Evolutionary conservation across 2,113 vertebrate genomes (phyloP).

Genomic region (Falco punctatus): DNA sequence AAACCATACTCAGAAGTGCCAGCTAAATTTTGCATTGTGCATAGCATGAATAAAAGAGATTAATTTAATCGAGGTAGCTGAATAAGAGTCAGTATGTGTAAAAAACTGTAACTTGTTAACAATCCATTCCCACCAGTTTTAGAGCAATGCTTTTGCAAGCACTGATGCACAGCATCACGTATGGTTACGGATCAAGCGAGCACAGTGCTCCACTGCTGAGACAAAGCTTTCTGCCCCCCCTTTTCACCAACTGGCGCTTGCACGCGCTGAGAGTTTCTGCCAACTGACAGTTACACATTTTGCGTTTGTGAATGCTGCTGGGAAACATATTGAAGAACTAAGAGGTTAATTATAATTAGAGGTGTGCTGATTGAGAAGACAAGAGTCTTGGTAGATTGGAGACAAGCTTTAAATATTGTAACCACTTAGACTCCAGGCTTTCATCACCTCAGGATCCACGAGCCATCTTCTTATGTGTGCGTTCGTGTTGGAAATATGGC

Average conservation of each 20-base stretch:
- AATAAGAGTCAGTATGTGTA: background rate
- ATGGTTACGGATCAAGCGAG: background rate
- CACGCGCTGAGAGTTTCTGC: background rate
- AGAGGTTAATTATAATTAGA: constrained; percentile 28
- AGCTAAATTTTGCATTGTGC: background rate
- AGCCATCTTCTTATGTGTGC: background rate
- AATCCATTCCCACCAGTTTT: background rate
- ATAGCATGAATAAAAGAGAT: background rate
- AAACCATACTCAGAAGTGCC: background rate
- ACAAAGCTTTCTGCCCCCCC: background rate
- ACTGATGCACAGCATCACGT: background rate
- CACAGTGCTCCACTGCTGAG: background rate
- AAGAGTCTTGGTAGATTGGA: background rate
- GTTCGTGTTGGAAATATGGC: background rate
- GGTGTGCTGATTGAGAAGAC: background rate
- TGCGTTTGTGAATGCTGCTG: background rate
- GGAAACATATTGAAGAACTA: background rate
- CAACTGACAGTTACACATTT: background rate
- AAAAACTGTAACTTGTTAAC: background rate
- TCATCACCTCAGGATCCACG: background rate
- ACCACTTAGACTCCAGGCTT: background rate
- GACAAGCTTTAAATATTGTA: background rate
- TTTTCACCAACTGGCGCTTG: rapidly evolving
- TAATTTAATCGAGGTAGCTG: background rate
- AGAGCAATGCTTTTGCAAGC: background rate